Base-by-base conservation (phyloP, 2,113 vertebrate genomes). In the Melanostigma gelatinosum region DNA sequence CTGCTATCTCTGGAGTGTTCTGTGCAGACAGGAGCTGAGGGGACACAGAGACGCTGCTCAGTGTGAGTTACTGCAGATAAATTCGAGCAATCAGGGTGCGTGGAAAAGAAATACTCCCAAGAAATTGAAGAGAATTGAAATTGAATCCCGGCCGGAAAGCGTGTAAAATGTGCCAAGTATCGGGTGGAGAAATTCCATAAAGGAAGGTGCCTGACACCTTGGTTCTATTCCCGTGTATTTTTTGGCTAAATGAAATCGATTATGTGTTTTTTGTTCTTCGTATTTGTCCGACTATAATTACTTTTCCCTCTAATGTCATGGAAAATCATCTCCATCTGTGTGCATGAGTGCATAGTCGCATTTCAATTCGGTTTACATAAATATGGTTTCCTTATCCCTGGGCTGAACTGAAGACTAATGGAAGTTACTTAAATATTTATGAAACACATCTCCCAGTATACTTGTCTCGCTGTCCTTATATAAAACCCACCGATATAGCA, bases 381-480 rank as follows among this genome's bases (percentile, higher is more conserved):
- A 54, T 32, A 44, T 72, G 38, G 48, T 70, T 75, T 68, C 27
- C 27, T 55, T 69, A 75, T 69, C 63, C 68, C 60, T 36, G 24
- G 54, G 72, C 77, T 77, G 72, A 82, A 61, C 78, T 54, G 6
- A 52, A 68, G 79, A 69, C 77, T 78, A 77, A 85, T 84, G 58
- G 73, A 79, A 48, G 68, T 76, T 72, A 27, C 55, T 87, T 80
- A 81, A 90, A 85, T 92, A 90, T 92, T 88, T 82, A 88, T 92
- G 83, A 86, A 32, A 74, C 75, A 63, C 71, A 58, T 76, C 60
- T 81, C 65, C 8, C 34, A 20, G 34, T 46, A 18, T 34, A 2
- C 77, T 74, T 48, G 68, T 57, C 73, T 60, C 24, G 1, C 13
- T 61, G 13, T 80, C 11, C 12, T 74, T 75, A 12, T 79, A 84